phyloP scores from a whole-genome alignment of 2,113 vertebrate genomes.

The Garra rufa region DNA sequence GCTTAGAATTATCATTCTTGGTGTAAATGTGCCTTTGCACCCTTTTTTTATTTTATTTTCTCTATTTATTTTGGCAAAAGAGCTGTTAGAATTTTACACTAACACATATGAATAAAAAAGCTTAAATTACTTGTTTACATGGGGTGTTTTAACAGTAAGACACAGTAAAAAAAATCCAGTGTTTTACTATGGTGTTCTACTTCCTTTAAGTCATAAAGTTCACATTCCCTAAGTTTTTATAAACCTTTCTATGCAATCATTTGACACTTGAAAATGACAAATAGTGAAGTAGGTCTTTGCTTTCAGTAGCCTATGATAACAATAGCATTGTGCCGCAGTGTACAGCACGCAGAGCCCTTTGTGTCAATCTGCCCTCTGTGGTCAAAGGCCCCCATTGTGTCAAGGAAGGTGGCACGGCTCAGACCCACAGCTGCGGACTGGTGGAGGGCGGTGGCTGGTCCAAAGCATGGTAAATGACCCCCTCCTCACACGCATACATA shows the following conservation, averaged over 20 bases:
- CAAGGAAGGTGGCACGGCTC: conserved; percentile 73
- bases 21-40: background rate
- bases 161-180: too few species aligned
- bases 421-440: conserved; percentile 74
- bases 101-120: too few species aligned
- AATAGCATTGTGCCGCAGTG: conserved; percentile 46
- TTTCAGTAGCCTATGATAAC: conserved; percentile 10
- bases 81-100: background rate
- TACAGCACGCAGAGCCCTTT: conserved; percentile 58
- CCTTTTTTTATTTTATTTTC: background rate
- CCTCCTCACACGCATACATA: conserved; percentile 8
- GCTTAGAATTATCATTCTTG: background rate
- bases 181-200: background rate
- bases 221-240: background rate
- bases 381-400: conserved; percentile 74
- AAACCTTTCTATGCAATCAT: conserved; percentile 21
- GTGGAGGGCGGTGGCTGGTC: conserved; percentile 69
- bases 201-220: background rate
- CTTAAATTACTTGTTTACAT: background rate
- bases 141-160: background rate
- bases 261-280: conserved; percentile 37
- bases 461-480: conserved; percentile 55
- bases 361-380: conserved; percentile 58
- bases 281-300: conserved; percentile 20
- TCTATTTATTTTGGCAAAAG: background rate